Percentiles rank a stretch among this genome's conserved stretches.
phyloP scores from a whole-genome alignment of 2,797 vertebrate species.

The Pangasius mekongensis region DNA sequence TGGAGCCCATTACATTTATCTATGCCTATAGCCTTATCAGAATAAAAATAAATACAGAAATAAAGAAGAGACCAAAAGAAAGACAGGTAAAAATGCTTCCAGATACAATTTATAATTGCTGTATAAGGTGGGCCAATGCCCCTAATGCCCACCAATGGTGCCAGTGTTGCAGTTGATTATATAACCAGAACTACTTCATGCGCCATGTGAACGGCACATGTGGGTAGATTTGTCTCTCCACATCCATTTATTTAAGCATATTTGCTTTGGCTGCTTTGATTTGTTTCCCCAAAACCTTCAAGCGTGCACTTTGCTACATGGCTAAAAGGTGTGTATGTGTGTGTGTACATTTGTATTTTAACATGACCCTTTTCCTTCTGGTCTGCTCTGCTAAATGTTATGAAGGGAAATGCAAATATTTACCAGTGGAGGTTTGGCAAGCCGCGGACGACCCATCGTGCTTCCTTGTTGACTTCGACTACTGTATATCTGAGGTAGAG shows the following conservation, averaged over 20 bases:
- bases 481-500: constrained; percentile 40
- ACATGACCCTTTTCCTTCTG: constrained; percentile 15
- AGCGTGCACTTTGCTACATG: background rate
- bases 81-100: background rate
- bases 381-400: constrained; percentile 60
- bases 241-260: constrained; percentile 55
- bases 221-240: background rate
- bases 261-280: constrained; percentile 63
- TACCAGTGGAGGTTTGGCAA: constrained; percentile 78
- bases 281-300: constrained; percentile 6
- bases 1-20: background rate
- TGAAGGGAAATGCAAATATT: constrained; percentile 59
- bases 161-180: background rate
- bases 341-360: constrained; percentile 13
- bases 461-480: constrained; percentile 62
- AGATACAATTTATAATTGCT: background rate
- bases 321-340: constrained; percentile 34
- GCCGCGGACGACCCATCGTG: constrained; percentile 60
- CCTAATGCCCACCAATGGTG: background rate
- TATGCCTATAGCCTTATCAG: background rate
- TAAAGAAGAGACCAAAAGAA: background rate
- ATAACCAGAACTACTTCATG: background rate
- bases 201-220: background rate
- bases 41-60: background rate
- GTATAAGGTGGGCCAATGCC: background rate